These are phyloP conservation scores for Periplaneta americana DNA, from an alignment of 1,140 invertebrate species.

Conservation along the genomic window DNA sequence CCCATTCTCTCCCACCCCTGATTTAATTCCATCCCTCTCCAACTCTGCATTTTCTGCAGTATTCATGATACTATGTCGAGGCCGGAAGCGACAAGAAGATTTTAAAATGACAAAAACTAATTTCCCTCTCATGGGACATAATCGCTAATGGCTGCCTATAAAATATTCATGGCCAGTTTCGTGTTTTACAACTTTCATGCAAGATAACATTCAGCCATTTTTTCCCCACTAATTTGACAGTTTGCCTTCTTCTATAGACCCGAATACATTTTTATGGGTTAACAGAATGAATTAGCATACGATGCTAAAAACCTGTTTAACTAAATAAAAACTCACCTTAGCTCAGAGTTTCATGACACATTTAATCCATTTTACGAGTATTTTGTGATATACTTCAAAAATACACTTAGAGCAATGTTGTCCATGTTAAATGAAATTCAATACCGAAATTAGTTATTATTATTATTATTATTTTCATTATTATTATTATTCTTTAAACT, in stretches of 20 bases:
- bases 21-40: background rate
- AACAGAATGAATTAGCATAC: background rate
- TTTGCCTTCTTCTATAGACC: background rate
- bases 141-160: background rate
- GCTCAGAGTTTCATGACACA: background rate
- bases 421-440: too few relatives aligned
- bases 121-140: constrained; percentile 16
- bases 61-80: background rate
- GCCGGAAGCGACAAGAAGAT: background rate
- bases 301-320: background rate
- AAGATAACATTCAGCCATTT: background rate
- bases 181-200: background rate
- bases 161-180: background rate
- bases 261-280: background rate
- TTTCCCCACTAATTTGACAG: background rate
- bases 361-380: too few relatives aligned
- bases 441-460: too few relatives aligned
- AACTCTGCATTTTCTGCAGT: background rate
- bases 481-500: too few relatives aligned
- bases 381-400: too few relatives aligned
- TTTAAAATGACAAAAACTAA: constrained; percentile 8
- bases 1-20: background rate
- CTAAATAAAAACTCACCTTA: background rate
- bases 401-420: too few relatives aligned
- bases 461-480: too few relatives aligned